phyloP scores from a whole-genome alignment of 2,797 vertebrate genomes.

The Orestias chungarensis region DNA sequence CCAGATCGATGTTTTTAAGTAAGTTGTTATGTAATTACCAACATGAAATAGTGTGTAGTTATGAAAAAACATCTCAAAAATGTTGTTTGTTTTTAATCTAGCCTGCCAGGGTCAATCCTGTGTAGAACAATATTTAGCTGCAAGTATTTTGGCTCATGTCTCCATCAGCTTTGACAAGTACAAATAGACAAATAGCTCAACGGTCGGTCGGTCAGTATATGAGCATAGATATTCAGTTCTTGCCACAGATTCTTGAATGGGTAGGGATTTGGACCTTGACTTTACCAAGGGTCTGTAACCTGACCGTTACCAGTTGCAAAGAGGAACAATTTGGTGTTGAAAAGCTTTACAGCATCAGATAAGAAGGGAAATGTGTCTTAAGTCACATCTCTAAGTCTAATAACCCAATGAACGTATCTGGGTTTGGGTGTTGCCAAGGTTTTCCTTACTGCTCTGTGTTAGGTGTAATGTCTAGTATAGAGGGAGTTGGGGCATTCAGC shows the following conservation, averaged over 20 bases:
- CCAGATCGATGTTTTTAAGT: neutral
- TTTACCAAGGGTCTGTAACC: neutral
- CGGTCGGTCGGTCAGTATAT: neutral
- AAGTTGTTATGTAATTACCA: neutral
- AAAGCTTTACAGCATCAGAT: neutral
- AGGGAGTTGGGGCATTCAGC: neutral
- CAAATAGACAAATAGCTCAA: neutral
- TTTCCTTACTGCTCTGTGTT: neutral
- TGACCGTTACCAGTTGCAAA: no score
- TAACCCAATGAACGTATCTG: neutral
- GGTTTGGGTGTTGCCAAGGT: neutral
- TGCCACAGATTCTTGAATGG: neutral
- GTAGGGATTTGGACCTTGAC: neutral
- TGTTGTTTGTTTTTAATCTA: neutral
- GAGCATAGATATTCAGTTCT: neutral
- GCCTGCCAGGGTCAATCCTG: neutral
- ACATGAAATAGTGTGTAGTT: neutral
- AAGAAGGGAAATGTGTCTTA: neutral
- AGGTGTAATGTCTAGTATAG: neutral
- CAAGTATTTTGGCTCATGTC: no score
- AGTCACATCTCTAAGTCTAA: neutral
- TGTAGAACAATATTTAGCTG: neutral
- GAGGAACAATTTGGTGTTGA: no score
- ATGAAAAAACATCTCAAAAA: neutral
- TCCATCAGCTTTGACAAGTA: neutral